phyloP scores from a whole-genome alignment of 2,888 invertebrate genomes.

The Scelioninae gen. 2 region DNA sequence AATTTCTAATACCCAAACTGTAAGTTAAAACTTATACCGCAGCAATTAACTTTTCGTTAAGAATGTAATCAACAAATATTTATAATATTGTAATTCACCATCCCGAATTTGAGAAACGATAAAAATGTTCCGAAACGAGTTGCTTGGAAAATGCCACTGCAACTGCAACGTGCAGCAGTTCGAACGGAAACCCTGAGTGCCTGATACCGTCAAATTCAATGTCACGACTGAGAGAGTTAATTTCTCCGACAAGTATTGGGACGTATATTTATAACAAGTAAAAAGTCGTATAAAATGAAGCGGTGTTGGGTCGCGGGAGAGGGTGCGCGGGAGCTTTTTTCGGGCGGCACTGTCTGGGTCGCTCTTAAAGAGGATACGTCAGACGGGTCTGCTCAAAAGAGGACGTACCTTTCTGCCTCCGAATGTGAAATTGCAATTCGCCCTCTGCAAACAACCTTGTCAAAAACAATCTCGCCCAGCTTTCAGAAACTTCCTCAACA shows the following conservation, averaged over 20 bases:
- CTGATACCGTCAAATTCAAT: slow-evolving; percentile 17
- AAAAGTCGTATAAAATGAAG: slow-evolving; percentile 45
- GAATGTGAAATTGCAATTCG: slow-evolving; percentile 42
- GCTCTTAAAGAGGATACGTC: slow-evolving; percentile 67
- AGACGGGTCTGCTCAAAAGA: slow-evolving; percentile 55
- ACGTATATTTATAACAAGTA: slow-evolving; percentile 42
- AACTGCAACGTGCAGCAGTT: too few species aligned
- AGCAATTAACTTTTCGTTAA: too few species aligned
- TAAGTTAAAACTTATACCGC: too few species aligned
- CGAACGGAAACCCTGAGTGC: too few species aligned
- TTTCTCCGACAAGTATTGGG: slow-evolving; percentile 14
- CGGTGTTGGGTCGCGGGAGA: slow-evolving; percentile 51
- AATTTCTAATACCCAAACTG: too few species aligned
- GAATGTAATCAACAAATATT: too few species aligned
- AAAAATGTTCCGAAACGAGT: too few species aligned
- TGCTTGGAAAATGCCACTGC: too few species aligned
- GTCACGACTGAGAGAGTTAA: slow-evolving; percentile 30
- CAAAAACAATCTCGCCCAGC: slow-evolving; percentile 44
- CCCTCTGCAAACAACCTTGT: slow-evolving; percentile 36
- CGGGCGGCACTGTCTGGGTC: slow-evolving; percentile 66
- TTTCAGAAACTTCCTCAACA: slow-evolving; percentile 39
- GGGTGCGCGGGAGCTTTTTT: slow-evolving; percentile 61
- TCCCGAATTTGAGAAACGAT: too few species aligned
- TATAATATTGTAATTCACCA: too few species aligned
- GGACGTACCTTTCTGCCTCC: slow-evolving; percentile 49